Percentiles rank a stretch among this genome's conserved stretches.
Conservation (phyloP, 2,113 vertebrate species). For the Oryctolagus cuniculus region DNA sequence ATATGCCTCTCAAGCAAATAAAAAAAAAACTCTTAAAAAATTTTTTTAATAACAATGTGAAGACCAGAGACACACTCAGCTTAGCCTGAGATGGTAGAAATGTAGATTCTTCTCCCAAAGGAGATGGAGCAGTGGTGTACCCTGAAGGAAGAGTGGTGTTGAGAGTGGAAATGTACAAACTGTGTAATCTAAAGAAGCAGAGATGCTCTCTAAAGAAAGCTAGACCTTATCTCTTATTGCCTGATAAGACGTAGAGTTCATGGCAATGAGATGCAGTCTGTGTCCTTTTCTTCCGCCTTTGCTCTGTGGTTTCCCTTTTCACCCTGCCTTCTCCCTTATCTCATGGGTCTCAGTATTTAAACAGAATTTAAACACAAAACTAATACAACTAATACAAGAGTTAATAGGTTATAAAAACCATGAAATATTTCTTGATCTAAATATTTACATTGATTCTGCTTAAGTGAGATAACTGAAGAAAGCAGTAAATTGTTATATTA, state of each 20-base stretch:
- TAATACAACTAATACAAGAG: neutral
- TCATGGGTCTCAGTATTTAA: neutral
- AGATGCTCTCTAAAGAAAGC: neutral
- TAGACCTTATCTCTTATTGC: slow-evolving; percentile 35
- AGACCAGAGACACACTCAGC: too few relatives aligned
- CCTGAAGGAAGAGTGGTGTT: neutral
- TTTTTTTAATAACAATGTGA: too few relatives aligned
- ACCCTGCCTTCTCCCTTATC: slow-evolving; percentile 25
- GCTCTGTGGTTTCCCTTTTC: neutral
- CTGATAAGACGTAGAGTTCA: slow-evolving; percentile 7
- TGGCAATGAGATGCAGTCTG: neutral
- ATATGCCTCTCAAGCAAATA: too few relatives aligned
- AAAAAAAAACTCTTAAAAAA: too few relatives aligned
- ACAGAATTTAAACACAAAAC: slow-evolving; percentile 15
- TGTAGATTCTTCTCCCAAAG: neutral
- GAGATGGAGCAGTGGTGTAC: neutral
- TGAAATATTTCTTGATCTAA: neutral
- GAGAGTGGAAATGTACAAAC: slow-evolving; percentile 43
- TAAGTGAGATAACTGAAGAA: slow-evolving; percentile 33
- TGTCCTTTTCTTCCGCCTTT: slow-evolving; percentile 23
- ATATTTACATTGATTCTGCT: slow-evolving; percentile 62
- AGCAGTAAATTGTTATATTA: slow-evolving; percentile 55
- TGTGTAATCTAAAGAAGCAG: slow-evolving; percentile 38
- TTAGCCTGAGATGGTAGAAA: neutral
- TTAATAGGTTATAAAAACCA: slow-evolving; percentile 31